phyloP scores from a whole-genome alignment of 2,113 vertebrate genomes.

The Thamnophis sirtalis region DNA sequence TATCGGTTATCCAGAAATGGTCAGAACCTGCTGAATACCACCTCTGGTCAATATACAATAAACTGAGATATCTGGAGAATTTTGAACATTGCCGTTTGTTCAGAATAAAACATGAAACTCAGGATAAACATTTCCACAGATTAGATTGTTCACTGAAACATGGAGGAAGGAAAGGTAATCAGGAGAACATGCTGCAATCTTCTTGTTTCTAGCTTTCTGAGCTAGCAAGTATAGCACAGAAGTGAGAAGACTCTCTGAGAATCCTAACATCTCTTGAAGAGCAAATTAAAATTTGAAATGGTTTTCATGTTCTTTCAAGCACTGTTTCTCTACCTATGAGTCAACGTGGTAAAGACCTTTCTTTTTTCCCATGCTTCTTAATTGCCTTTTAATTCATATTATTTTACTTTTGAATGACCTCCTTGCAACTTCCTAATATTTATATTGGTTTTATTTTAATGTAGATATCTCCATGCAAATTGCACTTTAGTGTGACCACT shows the following conservation, averaged over 20 bases:
- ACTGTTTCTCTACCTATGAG: background rate
- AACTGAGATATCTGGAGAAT: background rate
- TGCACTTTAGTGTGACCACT: background rate
- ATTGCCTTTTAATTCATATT: background rate
- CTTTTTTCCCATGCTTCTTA: background rate
- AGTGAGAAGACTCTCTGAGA: background rate
- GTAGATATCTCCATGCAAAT: background rate
- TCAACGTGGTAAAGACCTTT: background rate
- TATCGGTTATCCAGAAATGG: too few species aligned
- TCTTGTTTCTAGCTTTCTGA: background rate
- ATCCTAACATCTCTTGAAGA: background rate
- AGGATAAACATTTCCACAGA: background rate
- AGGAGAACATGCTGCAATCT: background rate
- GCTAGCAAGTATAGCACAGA: background rate
- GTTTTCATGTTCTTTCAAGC: background rate
- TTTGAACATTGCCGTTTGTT: background rate
- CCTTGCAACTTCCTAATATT: background rate
- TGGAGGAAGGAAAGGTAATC: background rate
- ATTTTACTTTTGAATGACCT: background rate
- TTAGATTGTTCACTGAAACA: background rate
- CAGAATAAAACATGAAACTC: constrained; percentile 1
- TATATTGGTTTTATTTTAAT: background rate
- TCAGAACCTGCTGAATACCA: too few species aligned
- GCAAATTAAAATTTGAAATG: background rate
- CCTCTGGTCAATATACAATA: too few species aligned